Evolutionary conservation across 1,140 invertebrate species (phyloP), one percentile per base, ranked within the genome.

Genomic region (Euglossa dilemma): DNA sequence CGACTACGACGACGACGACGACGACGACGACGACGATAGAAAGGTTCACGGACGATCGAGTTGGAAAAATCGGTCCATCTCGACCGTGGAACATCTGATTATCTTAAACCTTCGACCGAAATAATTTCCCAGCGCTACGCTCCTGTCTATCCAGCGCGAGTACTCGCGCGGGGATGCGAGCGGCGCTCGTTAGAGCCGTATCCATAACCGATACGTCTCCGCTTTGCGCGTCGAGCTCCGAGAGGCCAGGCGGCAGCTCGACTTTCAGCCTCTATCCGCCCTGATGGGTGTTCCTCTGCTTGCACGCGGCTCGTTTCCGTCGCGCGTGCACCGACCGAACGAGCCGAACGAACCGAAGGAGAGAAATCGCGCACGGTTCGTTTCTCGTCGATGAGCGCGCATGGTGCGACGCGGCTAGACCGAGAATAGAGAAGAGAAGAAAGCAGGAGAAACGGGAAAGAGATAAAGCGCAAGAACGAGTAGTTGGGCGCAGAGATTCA

Each of bases 401-500:
- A 36, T 36, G 36, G 36, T 36, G 43, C 20, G 23, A n/a, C 36
- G 20, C 47, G 6, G 52, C 50, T 36, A 28, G 20, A n/a, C 20
- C 36, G 59, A 28, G 18, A 5, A 43, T 52, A 12, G 50, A 71
- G 23, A 69, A 63, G 6, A 36, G 36, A 36, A 63, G 8, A 28
- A n/a, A 6, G 23, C 56, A 23, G 52, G 56, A 8, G 52, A 18
- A 63, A 7, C 3, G 16, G n/a, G 20, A 23, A 23, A 20, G 16
- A 43, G 47, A 6, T 45, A 25, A 28, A 82, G 43, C 18, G 28
- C 36, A 59, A 57, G 61, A 18, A 50, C 64, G 43, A 36, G 52
- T 81, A 81, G 80, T 82, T 66, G 43, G 52, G 80, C 80, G 80
- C 80, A 71, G 74, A 83, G 76, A 80, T 85, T 88, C 74, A 83